Evolutionary conservation across 2,113 vertebrate genomes (phyloP).

Genomic region (Symphodus melops): DNA sequence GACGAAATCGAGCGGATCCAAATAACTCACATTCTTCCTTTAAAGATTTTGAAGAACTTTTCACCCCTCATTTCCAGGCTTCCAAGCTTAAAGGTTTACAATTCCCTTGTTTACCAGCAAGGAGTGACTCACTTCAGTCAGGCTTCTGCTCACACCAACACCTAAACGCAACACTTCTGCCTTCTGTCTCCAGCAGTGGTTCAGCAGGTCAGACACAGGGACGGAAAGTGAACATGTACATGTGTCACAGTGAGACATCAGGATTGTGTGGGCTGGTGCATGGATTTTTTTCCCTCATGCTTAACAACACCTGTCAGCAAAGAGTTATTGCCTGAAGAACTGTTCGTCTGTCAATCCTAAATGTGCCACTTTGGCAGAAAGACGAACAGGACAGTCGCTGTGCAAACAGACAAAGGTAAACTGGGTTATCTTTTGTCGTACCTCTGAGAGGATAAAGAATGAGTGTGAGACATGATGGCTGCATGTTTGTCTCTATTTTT

Average conservation of each 20-base stretch:
- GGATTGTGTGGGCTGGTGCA: slow-evolving; percentile 14
- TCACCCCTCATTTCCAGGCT: too few species aligned
- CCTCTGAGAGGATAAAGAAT: background rate
- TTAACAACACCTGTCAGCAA: slow-evolving; percentile 8
- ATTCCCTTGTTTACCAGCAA: background rate
- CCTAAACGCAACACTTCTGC: background rate
- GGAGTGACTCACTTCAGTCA: background rate
- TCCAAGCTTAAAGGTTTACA: too few species aligned
- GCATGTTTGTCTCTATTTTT: background rate
- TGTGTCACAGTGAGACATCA: background rate
- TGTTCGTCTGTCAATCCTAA: background rate
- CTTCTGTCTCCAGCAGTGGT: background rate
- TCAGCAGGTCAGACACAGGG: background rate
- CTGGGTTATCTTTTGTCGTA: background rate
- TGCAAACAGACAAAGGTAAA: background rate
- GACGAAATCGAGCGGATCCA: too few species aligned
- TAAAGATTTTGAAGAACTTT: too few species aligned
- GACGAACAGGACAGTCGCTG: background rate
- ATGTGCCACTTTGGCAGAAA: slow-evolving; percentile 1
- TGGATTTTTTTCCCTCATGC: background rate
- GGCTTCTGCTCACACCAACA: background rate
- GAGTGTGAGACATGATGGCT: background rate
- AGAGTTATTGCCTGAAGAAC: background rate
- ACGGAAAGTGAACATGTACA: background rate
- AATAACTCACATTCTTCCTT: too few species aligned